Conservation (phyloP, 1,140 invertebrate species). For the Dreissena rostriformis region DNA sequence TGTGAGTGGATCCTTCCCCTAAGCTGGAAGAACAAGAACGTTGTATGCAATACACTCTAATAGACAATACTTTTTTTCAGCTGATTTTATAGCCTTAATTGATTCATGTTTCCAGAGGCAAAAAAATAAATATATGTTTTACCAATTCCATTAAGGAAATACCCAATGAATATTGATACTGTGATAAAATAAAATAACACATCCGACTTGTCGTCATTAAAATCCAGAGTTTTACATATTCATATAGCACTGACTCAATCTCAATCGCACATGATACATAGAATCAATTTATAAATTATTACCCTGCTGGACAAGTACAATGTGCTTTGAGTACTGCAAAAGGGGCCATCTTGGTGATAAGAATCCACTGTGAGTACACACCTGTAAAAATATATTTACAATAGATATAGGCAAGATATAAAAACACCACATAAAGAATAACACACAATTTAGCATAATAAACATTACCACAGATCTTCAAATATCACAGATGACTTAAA, state of each 20-base stretch:
- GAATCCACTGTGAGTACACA: conserved; percentile 37
- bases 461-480: no score
- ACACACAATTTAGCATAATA: no score
- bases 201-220: not conserved
- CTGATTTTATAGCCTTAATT: not conserved
- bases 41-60: not conserved
- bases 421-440: no score
- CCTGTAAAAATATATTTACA: conserved; percentile 1
- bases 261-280: not conserved
- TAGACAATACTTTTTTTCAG: not conserved
- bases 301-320: conserved; percentile 54
- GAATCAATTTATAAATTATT: conserved; percentile 20
- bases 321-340: conserved; percentile 34
- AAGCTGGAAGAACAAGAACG: conserved; percentile 1
- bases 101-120: not conserved
- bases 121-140: not conserved
- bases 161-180: not conserved
- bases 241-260: not conserved
- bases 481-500: no score
- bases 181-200: not conserved
- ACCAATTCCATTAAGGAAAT: not conserved
- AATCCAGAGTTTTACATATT: not conserved
- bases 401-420: no score
- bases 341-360: conserved; percentile 36
- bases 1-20: conserved; percentile 27